These are phyloP conservation scores for Aurelia sp. DNA, from an alignment of 30 jellyfish, hydroid and myxozoan species.

Conservation along the genomic window DNA sequence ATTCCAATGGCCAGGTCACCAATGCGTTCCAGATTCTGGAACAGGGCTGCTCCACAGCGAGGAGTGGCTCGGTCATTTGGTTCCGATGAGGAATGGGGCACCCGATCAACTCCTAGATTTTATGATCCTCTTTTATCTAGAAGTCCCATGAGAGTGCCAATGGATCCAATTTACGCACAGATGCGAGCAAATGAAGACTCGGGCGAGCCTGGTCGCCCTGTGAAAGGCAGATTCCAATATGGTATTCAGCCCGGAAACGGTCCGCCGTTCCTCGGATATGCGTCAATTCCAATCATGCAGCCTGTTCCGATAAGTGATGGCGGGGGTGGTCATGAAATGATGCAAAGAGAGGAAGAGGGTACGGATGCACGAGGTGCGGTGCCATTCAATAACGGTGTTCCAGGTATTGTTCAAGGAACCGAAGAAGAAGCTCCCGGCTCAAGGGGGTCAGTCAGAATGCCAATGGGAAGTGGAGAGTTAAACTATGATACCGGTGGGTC, in stretches of 20 bases:
- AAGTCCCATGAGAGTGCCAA: constrained; percentile 47
- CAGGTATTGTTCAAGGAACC: constrained; percentile 29
- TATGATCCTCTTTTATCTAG: constrained; percentile 37
- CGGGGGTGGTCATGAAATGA: not conserved
- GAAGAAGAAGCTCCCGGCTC: not conserved
- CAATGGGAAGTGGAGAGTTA: constrained; percentile 7
- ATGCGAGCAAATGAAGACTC: constrained; percentile 26
- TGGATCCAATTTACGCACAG: constrained; percentile 44
- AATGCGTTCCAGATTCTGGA: not conserved
- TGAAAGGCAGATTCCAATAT: constrained; percentile 38
- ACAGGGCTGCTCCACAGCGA: constrained; percentile 25
- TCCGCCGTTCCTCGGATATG: constrained; percentile 82
- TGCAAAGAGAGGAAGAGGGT: constrained; percentile 12
- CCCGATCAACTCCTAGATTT: constrained; percentile 21
- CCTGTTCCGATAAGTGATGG: constrained; percentile 60
- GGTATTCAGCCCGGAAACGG: constrained; percentile 61
- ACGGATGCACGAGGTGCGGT: constrained; percentile 2
- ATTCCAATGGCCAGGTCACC: constrained; percentile 1
- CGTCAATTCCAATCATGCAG: constrained; percentile 86
- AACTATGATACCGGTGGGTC: not conserved
- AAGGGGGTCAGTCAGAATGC: not conserved
- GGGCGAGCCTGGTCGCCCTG: constrained; percentile 64
- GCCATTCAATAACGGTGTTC: constrained; percentile 18
- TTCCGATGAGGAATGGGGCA: constrained; percentile 36
- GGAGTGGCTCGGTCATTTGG: constrained; percentile 44